These are phyloP conservation scores for Argyresthia albistria DNA, from an alignment of 2,888 invertebrate species.

Conservation along the genomic window DNA sequence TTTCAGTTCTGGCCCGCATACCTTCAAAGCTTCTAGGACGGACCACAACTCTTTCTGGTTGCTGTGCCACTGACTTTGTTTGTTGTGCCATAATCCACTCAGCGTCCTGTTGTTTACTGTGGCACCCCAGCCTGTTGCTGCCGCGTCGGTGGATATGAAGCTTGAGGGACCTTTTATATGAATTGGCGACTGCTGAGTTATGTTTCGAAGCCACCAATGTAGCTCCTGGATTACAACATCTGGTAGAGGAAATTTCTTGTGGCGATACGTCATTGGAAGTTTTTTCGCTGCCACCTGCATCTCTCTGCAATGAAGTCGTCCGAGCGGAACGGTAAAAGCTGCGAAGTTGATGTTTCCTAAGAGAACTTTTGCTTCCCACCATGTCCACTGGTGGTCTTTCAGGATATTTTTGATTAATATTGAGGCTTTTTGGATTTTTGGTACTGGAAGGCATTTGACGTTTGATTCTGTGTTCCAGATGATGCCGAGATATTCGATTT, in stretches of 20 bases:
- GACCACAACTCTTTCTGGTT: conserved; percentile 4
- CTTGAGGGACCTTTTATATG: background rate
- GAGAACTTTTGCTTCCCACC: background rate
- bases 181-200: background rate
- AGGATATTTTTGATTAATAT: background rate
- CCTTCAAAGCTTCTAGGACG: background rate
- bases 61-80: conserved; percentile 1
- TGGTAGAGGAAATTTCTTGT: background rate
- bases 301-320: background rate
- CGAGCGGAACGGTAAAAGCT: background rate
- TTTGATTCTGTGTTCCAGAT: conserved; percentile 1
- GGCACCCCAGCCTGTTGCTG: background rate
- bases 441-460: too few relatives aligned
- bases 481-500: conserved; percentile 3
- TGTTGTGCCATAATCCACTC: background rate
- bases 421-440: too few relatives aligned
- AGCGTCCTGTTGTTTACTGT: background rate
- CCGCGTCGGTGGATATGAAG: background rate
- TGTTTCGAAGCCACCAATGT: background rate
- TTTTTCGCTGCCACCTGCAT: background rate
- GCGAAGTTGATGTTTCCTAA: background rate
- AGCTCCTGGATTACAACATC: background rate
- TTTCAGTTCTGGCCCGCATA: background rate
- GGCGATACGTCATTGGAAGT: background rate
- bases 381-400: background rate